Evolutionary conservation across 2,888 invertebrate genomes (phyloP), one percentile per base, ranked within the genome.

Genomic region (Nymphalis c-album): DNA sequence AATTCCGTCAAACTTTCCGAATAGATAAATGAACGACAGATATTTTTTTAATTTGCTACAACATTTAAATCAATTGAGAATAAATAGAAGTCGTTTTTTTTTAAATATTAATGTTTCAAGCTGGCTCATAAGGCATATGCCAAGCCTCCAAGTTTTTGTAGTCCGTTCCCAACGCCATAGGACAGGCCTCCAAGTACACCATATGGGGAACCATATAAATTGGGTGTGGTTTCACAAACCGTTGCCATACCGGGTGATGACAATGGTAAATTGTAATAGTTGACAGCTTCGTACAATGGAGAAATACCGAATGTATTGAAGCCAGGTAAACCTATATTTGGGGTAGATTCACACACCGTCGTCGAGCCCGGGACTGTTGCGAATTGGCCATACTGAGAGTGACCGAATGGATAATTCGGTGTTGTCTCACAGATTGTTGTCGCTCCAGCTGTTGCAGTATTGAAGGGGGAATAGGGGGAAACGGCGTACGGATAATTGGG

Each of bases 151-250:
- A 26, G 20, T 26, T 26, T 26, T 22, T 22, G 51, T 0, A 20
- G 20, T 50, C 26, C 20, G 16, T 20, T 20, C 51, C 20, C 16
- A 22, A 16, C 5, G 26, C 26, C 26, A 31, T 31, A 20, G 2
- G 51, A 26, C 51, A 51, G 6, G 16, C 51, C 51, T 13, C 50
- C 50, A 8, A 50, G 18, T 10, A 18, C 18, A 16, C 16, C 51
- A 26, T 16, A 22, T 22, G 51, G 51, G 22, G 22, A 6, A 4
- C 55, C 55, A n/a, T 31, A 35, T 1, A 73, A 64, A 68, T 75
- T 79, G 10, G 80, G 74, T 0, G 73, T n/a, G 0, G 77, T 71
- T 60, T 84, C 84, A 57, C 82, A 84, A n/a, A 83, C 67, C 0
- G 79, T 71, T 72, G 74, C 0, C 79, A 82, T 64, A 86, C n/a